Percentiles rank a stretch among this genome's conserved stretches.
Evolutionary conservation across 2,888 invertebrate species (phyloP).

Genomic region (Fragum fragum): DNA sequence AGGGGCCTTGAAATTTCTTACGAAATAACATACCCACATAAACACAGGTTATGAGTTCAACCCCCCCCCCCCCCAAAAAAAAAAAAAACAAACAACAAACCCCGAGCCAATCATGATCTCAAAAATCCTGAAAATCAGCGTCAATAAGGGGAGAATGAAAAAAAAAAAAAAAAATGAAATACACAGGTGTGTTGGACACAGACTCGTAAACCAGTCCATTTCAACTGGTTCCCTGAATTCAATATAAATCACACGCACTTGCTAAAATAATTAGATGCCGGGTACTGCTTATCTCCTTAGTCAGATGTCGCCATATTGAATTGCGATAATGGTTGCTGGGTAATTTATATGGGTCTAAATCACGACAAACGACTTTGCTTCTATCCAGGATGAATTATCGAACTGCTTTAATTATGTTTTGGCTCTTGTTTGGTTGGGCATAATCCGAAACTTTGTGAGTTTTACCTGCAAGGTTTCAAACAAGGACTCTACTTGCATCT

Average conservation of each 20-base stretch:
- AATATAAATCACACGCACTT: conserved; percentile 15
- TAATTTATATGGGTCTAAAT: conserved; percentile 39
- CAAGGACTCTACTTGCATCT: background rate
- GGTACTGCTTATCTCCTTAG: conserved; percentile 41
- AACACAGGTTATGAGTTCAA: no score
- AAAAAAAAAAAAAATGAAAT: no score
- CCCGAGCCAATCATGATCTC: no score
- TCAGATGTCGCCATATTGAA: conserved; percentile 57
- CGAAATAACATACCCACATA: no score
- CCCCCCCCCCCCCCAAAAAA: no score
- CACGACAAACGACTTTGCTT: conserved; percentile 23
- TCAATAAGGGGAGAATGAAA: no score
- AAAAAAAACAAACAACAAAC: no score
- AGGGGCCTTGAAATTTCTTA: no score
- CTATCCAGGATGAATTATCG: background rate
- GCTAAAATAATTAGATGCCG: conserved; percentile 14
- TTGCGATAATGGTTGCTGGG: conserved; percentile 41
- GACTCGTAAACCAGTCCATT: conserved; percentile 18
- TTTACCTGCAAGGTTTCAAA: background rate
- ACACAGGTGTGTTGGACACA: conserved; percentile 17
- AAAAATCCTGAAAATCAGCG: no score
- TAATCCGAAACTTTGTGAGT: conserved; percentile 23
- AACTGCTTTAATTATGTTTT: conserved; percentile 16
- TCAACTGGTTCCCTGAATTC: background rate
- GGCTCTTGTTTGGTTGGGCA: conserved; percentile 16